Evolutionary conservation across 2,888 invertebrate genomes (phyloP), one percentile per base, ranked within the genome.

Genomic region (Drosophila quinaria): DNA sequence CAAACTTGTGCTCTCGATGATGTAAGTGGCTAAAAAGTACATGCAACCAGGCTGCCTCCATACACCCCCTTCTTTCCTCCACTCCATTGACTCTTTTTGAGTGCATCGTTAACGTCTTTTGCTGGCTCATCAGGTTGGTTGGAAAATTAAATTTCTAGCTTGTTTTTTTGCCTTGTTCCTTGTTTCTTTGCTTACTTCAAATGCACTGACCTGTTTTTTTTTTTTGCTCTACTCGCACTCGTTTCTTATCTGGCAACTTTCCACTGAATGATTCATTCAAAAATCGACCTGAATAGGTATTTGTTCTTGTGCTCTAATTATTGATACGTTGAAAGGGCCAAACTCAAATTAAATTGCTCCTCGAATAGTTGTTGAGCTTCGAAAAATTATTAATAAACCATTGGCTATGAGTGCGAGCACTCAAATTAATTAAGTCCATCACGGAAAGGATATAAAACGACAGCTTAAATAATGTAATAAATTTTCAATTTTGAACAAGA

Each of bases 1-100:
- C 80, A 70, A 87, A 87, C 87, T 86, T 87, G 80, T 87, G 84
- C 68, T 72, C 68, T 72, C 64, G 70, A 80, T 87, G 81, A 72
- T 87, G 72, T 78, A 87, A 86, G 82, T 86, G 84, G 74, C 80
- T 66, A 55, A 78, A 72, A 78, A 82, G 61, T 76, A 78, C 67
- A 71, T 61, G 70, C 65, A 65, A 52, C 51, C 33, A 25, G 9
- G 31, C n/a, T 31, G n/a, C 15, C 25, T 11, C 10, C 22, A 4
- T n/a, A 37, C 25, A 6, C 25, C 25, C 5, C 10, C 31, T 10
- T 4, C 39, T 11, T 17, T 11, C 19, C 22, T 5, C 10, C 31
- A 17, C 29, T 25, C 4, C 22, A 1, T 29, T 44, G 37, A 13
- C 58, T 17, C 44, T 39, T 25, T 8, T 8, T 55, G 71, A 68